These are phyloP conservation scores for Episyrphus balteatus DNA, from an alignment of 1,140 invertebrate species.

Conservation along the genomic window DNA sequence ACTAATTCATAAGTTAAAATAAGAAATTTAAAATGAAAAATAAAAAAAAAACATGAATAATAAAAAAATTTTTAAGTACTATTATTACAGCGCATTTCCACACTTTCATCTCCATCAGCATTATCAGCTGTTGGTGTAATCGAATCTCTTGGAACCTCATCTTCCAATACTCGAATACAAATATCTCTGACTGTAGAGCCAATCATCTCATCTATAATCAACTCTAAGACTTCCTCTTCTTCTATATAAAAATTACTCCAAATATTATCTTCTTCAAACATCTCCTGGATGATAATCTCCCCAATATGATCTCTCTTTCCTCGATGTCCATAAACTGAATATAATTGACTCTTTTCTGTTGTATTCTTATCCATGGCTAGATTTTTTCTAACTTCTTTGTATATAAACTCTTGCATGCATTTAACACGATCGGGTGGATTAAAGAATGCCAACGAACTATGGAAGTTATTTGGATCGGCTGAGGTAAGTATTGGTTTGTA, in stretches of 20 bases:
- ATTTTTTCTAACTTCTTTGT: constrained; percentile 10
- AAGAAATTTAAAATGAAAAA: too few relatives aligned
- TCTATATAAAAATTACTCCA: constrained; percentile 17
- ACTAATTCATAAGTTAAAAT: too few relatives aligned
- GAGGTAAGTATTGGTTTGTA: neutral
- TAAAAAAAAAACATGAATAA: too few relatives aligned
- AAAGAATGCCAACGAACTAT: constrained; percentile 11
- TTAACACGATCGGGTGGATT: constrained; percentile 15
- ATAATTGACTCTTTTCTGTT: constrained; percentile 5
- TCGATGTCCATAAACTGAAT: constrained; percentile 12
- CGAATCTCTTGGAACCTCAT: too few relatives aligned
- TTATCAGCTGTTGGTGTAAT: too few relatives aligned
- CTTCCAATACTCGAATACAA: too few relatives aligned
- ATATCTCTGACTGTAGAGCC: neutral
- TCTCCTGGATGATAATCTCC: constrained; percentile 15
- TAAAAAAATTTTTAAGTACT: too few relatives aligned
- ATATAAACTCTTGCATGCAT: constrained; percentile 12
- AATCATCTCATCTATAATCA: constrained; percentile 13
- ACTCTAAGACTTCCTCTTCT: constrained; percentile 12
- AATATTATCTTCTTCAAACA: constrained; percentile 14
- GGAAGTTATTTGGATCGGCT: constrained; percentile 8
- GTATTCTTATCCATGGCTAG: constrained; percentile 9
- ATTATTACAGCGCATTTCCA: too few relatives aligned
- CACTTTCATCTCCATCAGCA: too few relatives aligned
- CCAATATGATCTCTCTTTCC: constrained; percentile 14